These are phyloP conservation scores for Leucophora obtusa DNA, from an alignment of 2,888 invertebrate genomes.

Conservation along the genomic window DNA sequence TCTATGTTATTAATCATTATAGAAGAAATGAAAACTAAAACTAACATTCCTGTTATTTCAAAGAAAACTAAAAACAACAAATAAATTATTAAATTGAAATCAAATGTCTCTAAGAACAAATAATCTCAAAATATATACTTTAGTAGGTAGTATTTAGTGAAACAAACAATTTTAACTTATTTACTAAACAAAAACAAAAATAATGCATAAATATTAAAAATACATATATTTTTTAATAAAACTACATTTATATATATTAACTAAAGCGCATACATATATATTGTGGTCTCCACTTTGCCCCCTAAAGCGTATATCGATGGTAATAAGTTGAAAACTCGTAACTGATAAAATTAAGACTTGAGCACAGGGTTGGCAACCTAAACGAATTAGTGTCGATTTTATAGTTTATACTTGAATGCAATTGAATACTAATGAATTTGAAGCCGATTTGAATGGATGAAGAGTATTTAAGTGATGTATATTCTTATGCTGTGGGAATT, in stretches of 20 bases:
- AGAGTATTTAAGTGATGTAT: too few relatives aligned
- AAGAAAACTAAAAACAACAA: slow-evolving; percentile 21
- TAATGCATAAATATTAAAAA: neutral
- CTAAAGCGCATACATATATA: slow-evolving; percentile 23
- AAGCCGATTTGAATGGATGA: too few relatives aligned
- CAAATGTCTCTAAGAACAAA: slow-evolving; percentile 54
- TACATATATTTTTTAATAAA: neutral
- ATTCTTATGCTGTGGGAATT: too few relatives aligned
- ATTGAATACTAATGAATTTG: too few relatives aligned
- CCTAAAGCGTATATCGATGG: too few relatives aligned
- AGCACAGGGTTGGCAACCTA: too few relatives aligned
- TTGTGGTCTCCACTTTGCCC: slow-evolving; percentile 44
- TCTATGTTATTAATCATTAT: slow-evolving; percentile 6
- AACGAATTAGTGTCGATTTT: too few relatives aligned
- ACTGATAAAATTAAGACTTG: too few relatives aligned
- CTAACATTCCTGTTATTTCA: slow-evolving; percentile 55
- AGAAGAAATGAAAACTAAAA: slow-evolving; percentile 11
- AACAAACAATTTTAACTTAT: slow-evolving; percentile 30
- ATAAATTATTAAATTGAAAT: slow-evolving; percentile 28
- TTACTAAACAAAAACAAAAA: neutral
- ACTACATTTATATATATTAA: neutral
- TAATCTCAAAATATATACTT: slow-evolving; percentile 14
- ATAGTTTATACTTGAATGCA: too few relatives aligned
- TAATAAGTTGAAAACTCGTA: too few relatives aligned
- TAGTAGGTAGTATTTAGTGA: slow-evolving; percentile 23